phyloP scores from a whole-genome alignment of 2,888 invertebrate species.

The Eupithecia centaureata region DNA sequence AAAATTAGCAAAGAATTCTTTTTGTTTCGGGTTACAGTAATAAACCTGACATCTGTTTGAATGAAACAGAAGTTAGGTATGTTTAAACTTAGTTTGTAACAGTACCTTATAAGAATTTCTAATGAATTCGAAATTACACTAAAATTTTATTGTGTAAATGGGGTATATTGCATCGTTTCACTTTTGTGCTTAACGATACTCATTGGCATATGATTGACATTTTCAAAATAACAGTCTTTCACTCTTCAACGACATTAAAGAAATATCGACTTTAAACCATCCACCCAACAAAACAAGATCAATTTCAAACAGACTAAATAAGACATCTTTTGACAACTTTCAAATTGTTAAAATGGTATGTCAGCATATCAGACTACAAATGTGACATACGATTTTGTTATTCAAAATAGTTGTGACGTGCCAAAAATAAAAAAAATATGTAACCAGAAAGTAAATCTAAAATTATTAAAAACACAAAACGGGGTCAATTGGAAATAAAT shows the following conservation, averaged over 20 bases:
- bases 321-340: background rate
- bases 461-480: background rate
- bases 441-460: background rate
- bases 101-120: background rate
- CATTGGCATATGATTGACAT: conserved; percentile 2
- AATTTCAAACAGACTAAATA: background rate
- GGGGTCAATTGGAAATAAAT: background rate
- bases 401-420: background rate
- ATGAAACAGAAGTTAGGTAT: background rate
- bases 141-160: no score
- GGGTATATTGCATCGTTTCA: background rate
- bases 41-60: background rate
- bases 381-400: background rate
- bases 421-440: background rate
- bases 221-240: background rate
- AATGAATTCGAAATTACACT: no score
- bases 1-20: conserved; percentile 10
- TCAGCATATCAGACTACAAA: no score
- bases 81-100: background rate
- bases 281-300: background rate
- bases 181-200: background rate
- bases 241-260: background rate
- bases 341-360: background rate
- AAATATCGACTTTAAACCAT: background rate
- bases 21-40: background rate